Evolutionary conservation across 2,113 vertebrate species (phyloP).

Genomic region (Ellobius talpinus): DNA sequence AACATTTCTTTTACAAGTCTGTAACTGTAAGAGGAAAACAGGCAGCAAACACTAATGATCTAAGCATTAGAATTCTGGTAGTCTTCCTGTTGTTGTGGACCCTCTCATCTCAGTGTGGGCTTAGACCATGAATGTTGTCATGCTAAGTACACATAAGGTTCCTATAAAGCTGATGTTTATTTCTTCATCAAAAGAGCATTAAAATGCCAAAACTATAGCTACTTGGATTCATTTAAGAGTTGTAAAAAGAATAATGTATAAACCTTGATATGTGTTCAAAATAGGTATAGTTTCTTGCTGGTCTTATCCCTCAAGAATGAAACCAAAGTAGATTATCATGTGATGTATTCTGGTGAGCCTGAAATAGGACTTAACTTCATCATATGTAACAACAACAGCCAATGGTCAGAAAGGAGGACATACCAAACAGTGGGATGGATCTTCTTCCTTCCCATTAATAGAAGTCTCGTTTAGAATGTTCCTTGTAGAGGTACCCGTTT

Average conservation of each 20-base stretch:
- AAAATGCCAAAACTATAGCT: conserved; percentile 58
- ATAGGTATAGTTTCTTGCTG: background rate
- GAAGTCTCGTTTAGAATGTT: conserved; percentile 5
- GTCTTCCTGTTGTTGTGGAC: background rate
- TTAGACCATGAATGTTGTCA: background rate
- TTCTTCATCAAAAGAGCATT: conserved; percentile 57
- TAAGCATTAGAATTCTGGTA: background rate
- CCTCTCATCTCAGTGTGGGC: background rate
- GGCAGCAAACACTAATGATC: background rate
- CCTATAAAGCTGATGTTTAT: background rate
- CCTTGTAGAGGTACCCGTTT: background rate
- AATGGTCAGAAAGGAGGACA: background rate
- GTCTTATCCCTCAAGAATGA: background rate
- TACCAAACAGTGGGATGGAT: background rate
- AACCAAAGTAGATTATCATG: background rate
- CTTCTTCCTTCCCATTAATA: conserved; percentile 26
- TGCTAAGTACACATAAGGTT: background rate
- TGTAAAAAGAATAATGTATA: conserved; percentile 67
- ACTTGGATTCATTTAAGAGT: conserved; percentile 69
- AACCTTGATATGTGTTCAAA: conserved; percentile 45
- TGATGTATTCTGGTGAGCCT: background rate
- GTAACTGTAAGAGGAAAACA: conserved; percentile 14
- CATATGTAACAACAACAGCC: conserved; percentile 10
- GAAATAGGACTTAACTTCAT: background rate
- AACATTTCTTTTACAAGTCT: conserved; percentile 28